A percentile compares a stretch with the other conserved stretches of the same genome.
phyloP scores from a whole-genome alignment of 1,140 invertebrate species.

The Pantala flavescens region DNA sequence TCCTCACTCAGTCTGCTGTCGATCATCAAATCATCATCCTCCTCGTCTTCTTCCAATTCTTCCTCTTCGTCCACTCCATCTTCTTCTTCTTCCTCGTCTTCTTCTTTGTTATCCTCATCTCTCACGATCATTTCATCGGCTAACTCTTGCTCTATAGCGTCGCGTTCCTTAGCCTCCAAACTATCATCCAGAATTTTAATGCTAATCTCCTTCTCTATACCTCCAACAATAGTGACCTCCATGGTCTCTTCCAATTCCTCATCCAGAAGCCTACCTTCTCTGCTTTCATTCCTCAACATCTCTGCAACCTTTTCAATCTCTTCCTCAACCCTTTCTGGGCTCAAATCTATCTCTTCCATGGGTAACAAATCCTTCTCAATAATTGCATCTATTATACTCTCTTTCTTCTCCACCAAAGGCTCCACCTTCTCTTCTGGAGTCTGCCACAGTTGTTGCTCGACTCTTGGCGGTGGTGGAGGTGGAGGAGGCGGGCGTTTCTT shows the following conservation, averaged over 20 bases:
- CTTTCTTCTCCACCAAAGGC: neutral
- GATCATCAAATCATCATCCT: slow-evolving; percentile 27
- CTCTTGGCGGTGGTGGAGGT: slow-evolving; percentile 27
- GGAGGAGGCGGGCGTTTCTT: slow-evolving; percentile 39
- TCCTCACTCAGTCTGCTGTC: slow-evolving; percentile 29
- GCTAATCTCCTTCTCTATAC: neutral
- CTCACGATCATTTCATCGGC: neutral
- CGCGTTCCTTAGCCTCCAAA: neutral
- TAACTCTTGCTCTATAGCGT: neutral
- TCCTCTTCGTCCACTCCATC: slow-evolving; percentile 13
- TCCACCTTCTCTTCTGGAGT: neutral
- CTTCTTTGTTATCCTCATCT: neutral
- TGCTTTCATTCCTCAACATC: neutral
- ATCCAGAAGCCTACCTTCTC: slow-evolving; percentile 15
- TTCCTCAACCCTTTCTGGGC: neutral
- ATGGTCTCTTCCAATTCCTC: slow-evolving; percentile 28
- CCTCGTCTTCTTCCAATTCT: slow-evolving; percentile 16
- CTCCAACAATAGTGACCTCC: neutral
- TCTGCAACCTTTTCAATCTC: slow-evolving; percentile 11
- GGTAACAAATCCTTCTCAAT: too few relatives aligned
- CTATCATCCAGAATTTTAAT: neutral
- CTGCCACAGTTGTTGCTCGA: neutral
- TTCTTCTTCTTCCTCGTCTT: neutral
- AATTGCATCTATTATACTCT: neutral
- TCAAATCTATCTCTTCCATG: neutral